Evolutionary conservation across 1,140 invertebrate species (phyloP), one percentile per base, ranked within the genome.

Genomic region (Theocolax elegans): DNA sequence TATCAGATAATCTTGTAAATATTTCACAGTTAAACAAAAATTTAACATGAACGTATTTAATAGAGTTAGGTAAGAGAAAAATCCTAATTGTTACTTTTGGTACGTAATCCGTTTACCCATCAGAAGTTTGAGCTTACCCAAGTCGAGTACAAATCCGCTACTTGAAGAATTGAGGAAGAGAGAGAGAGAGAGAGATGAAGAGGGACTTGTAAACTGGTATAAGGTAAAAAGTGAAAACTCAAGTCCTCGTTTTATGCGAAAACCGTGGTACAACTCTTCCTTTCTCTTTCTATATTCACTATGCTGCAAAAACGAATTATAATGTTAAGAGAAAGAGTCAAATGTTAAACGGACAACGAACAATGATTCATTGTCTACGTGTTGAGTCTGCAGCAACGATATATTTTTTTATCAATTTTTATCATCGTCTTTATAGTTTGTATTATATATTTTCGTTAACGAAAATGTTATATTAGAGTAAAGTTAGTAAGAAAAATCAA

Each of bases 91-190:
- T 69, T n/a, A 62, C 56, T 69, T 21, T 12, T 35, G 17, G 25
- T 29, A 13, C n/a, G 49, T 69, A 62, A 62, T 69, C 53, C 67
- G 67, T 69, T 62, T 69, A 69, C 58, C 49, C 58, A 44, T 69
- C 59, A 40, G 38, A 63, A 62, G 58, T 69, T 63, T 40, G 54
- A 69, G 35, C 67, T 69, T 25, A 23, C 54, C 54, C 67, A 35
- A 60, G 54, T 59, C 38, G 46, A 63, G 58, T 68, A 62, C 67
- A 62, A 62, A 69, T 69, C 49, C 59, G 59, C 48, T 62, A 44
- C 58, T 69, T 54, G 40, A 53, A 19, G 48, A 69, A 63, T 69
- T 58, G 59, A 54, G 13, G 25, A 31, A 35, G 25, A 21, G 3
- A 9, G 17, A 38, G n/a, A 17, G 53, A 53, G 17, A 65, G 23